Percentiles rank a stretch among this genome's conserved stretches.
These are phyloP conservation scores for Drosophila simulans DNA, from an alignment of 1,140 invertebrate species.

Conservation along the genomic window DNA sequence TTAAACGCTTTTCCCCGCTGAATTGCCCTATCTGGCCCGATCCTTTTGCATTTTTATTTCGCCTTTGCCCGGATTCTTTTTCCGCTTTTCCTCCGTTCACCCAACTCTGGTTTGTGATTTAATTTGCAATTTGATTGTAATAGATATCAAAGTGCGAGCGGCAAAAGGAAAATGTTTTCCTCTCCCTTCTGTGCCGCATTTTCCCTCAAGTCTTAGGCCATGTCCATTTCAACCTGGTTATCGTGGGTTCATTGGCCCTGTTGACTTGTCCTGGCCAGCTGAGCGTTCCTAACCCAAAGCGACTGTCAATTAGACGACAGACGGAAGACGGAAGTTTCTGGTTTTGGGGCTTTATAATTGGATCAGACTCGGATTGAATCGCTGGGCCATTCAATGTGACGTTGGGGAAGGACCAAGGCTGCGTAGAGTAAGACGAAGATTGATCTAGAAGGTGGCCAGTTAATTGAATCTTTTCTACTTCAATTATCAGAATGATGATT, in stretches of 20 bases:
- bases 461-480: neutral
- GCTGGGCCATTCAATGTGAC: slow-evolving; percentile 8
- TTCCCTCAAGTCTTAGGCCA: neutral
- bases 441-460: neutral
- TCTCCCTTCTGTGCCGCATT: neutral
- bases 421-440: neutral
- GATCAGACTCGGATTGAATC: slow-evolving; percentile 15
- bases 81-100: slow-evolving; percentile 6
- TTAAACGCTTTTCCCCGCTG: slow-evolving; percentile 71
- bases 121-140: slow-evolving; percentile 81
- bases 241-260: slow-evolving; percentile 33
- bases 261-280: slow-evolving; percentile 30
- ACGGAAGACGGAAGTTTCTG: slow-evolving; percentile 33
- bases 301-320: slow-evolving; percentile 69
- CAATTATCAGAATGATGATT: neutral
- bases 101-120: slow-evolving; percentile 64
- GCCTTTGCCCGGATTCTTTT: neutral
- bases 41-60: slow-evolving; percentile 21
- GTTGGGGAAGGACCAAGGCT: neutral
- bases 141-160: slow-evolving; percentile 71
- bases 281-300: slow-evolving; percentile 53
- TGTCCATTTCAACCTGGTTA: slow-evolving; percentile 4
- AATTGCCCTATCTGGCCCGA: neutral
- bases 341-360: slow-evolving; percentile 39
- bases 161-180: slow-evolving; percentile 29